Conservation (phyloP, 2,888 invertebrate genomes). For the Luperina testacea region DNA sequence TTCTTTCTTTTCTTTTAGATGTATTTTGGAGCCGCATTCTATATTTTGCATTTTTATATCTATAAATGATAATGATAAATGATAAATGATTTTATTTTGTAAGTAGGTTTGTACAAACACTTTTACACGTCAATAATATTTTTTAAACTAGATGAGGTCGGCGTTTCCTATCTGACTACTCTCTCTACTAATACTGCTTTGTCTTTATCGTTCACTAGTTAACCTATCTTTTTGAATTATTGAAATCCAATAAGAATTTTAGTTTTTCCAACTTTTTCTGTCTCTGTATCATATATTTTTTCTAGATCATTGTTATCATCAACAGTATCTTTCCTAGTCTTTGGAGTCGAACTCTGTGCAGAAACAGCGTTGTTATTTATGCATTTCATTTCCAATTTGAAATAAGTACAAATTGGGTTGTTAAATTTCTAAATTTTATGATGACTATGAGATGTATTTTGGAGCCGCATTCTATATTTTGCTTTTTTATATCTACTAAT, state of each 20-base stretch:
- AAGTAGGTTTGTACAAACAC: no score
- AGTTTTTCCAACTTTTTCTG: background rate
- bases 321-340: background rate
- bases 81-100: no score
- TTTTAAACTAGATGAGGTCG: no score
- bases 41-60: no score
- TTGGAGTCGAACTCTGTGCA: slow-evolving; percentile 9
- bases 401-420: no score
- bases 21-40: no score
- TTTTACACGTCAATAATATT: no score
- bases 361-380: slow-evolving; percentile 23
- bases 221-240: background rate
- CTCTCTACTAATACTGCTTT: background rate
- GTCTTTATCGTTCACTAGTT: background rate
- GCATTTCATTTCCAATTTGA: no score
- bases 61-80: no score
- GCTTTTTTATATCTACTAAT: background rate
- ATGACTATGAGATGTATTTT: slow-evolving; percentile 3
- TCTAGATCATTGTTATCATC: background rate
- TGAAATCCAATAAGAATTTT: slow-evolving; percentile 7
- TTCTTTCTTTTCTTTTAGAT: no score
- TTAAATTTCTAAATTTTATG: no score
- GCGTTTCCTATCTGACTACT: no score
- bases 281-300: background rate
- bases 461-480: background rate